Percentiles rank a stretch among this genome's conserved stretches.
phyloP scores from a whole-genome alignment of 23 tunicate genomes.

The Trididemnum nubilum region DNA sequence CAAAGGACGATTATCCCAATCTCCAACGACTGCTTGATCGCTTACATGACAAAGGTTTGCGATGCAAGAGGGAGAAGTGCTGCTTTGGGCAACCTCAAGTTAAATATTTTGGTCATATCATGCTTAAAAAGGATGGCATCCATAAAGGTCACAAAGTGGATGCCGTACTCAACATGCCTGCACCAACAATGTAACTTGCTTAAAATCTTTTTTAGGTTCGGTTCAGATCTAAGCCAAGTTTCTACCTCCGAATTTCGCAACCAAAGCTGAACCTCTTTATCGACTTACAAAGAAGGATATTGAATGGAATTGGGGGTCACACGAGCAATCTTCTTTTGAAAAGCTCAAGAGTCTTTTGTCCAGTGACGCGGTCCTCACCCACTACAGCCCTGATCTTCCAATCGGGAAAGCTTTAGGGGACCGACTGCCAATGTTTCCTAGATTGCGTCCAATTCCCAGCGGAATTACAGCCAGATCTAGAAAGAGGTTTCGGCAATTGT shows the following conservation, averaged over 20 bases:
- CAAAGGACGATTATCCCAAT: conserved; percentile 7
- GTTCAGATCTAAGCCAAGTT: neutral
- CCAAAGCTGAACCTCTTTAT: neutral
- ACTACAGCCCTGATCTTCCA: no score
- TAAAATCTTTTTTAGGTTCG: neutral
- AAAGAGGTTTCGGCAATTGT: no score
- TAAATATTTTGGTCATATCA: conserved; percentile 19
- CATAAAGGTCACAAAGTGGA: conserved; percentile 12
- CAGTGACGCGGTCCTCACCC: no score
- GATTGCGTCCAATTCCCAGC: no score
- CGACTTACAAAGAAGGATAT: neutral
- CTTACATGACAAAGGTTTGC: conserved; percentile 3
- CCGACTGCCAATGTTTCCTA: no score
- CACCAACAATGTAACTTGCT: neutral
- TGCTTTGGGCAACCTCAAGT: conserved; percentile 20
- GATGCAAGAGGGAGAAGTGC: conserved; percentile 9
- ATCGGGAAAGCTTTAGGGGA: no score
- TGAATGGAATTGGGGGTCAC: no score
- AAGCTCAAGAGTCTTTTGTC: no score
- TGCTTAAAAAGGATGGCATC: conserved; percentile 14
- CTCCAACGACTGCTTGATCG: conserved; percentile 6
- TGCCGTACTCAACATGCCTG: conserved; percentile 29
- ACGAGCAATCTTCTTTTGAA: no score
- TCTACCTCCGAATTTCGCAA: neutral
- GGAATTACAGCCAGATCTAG: no score